Evolutionary conservation across 1,140 invertebrate species (phyloP), one percentile per base, ranked within the genome.

Genomic region (Mamestra configurata): DNA sequence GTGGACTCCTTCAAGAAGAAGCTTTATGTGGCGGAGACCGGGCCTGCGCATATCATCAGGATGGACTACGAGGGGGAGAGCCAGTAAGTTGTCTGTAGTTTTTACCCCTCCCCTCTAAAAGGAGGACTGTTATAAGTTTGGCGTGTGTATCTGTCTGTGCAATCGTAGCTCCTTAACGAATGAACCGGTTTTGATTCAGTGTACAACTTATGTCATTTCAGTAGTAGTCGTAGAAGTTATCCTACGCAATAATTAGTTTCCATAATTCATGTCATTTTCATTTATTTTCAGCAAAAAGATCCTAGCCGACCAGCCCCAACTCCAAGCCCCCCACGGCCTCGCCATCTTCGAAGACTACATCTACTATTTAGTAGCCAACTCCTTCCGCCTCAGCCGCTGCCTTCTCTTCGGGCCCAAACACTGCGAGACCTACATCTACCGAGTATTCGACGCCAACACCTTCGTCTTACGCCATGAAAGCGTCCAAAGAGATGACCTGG

Each of bases 21-120:
- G 49, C 85, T 98, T 0, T 98, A 98, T 87, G 97, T 96, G 90
- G 95, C 96, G 0, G 97, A 98, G 88, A 92, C 96, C 51, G 80
- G 79, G 3, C 79, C 96, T 95, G 88, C 87, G 88, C 11, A 96
- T 8, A 96, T 98, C 20, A 96, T 97, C 86, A 94, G 95, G 66
- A 94, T 97, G n/a, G 95, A 96, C 79, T 96, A 98, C 10, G 96
- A 97, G 68, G 97, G 97, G 8, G 94, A 92, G 3, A 93, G 96
- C 51, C 91, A 84, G 91, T 92, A 31, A 88, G 88, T 96, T n/a
- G 11, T 7, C 22, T 20, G 27, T 18, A 18, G 11, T 15, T 15
- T 11, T 43, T 18, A 43, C n/a, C n/a, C n/a, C n/a, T n/a, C n/a
- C n/a, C n/a, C n/a, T n/a, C n/a, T n/a, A n/a, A n/a, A n/a, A n/a